phyloP scores from a whole-genome alignment of 2,113 vertebrate species.

The Syngnathoides biaculeatus region DNA sequence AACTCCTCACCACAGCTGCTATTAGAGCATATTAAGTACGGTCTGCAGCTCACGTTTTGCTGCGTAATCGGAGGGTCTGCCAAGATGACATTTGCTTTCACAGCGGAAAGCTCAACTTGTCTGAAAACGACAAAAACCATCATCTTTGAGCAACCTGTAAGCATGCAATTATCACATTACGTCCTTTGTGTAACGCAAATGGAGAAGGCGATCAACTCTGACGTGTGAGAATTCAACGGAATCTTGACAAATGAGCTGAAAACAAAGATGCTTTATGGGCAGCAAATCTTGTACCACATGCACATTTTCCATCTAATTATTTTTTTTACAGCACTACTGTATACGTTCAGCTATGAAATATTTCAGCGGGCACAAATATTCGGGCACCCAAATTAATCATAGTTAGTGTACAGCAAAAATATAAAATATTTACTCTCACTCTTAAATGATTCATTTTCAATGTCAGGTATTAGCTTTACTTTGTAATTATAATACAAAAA shows the following conservation, averaged over 20 bases:
- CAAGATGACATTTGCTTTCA: slow-evolving; percentile 48
- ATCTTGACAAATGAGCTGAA: neutral
- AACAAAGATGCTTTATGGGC: slow-evolving; percentile 8
- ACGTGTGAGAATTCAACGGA: slow-evolving; percentile 57
- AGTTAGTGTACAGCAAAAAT: neutral
- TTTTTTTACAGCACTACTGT: neutral
- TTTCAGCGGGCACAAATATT: neutral
- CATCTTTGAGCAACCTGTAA: slow-evolving; percentile 32
- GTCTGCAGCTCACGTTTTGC: slow-evolving; percentile 40
- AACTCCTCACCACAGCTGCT: slow-evolving; percentile 34
- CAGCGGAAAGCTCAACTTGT: slow-evolving; percentile 38
- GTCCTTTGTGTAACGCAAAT: slow-evolving; percentile 21
- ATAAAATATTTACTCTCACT: neutral
- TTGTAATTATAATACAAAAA: too few species aligned
- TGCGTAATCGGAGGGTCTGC: slow-evolving; percentile 31
- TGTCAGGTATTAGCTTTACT: neutral
- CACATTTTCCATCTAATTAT: neutral
- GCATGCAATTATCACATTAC: slow-evolving; percentile 33
- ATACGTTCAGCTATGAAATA: too few species aligned
- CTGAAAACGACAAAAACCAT: slow-evolving; percentile 25
- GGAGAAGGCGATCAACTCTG: slow-evolving; percentile 19
- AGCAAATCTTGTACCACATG: neutral
- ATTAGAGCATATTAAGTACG: slow-evolving; percentile 30
- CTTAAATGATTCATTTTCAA: neutral
- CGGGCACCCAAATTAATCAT: neutral